Evolutionary conservation across 2,888 invertebrate species (phyloP).

Genomic region (Pollenia amentaria): DNA sequence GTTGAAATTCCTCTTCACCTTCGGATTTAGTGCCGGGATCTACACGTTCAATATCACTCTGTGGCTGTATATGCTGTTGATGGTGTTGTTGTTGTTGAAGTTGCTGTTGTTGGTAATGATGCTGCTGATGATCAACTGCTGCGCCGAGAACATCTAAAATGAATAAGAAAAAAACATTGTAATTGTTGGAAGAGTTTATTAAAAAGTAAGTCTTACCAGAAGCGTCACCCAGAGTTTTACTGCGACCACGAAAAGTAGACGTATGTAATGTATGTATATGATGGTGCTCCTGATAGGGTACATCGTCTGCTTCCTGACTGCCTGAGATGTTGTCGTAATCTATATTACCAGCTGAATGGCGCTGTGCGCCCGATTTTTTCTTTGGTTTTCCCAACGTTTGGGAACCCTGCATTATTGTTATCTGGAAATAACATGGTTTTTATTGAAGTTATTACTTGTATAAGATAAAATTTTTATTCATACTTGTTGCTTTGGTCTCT

Average conservation of each 20-base stretch:
- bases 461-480: conserved; percentile 22
- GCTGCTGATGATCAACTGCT: conserved; percentile 72
- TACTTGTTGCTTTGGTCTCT: conserved; percentile 88
- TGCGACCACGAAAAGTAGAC: conserved; percentile 90
- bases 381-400: conserved; percentile 94
- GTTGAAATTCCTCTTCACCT: conserved; percentile 91
- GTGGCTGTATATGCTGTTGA: conserved; percentile 83
- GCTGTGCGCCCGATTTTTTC: conserved; percentile 90
- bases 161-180: not conserved
- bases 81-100: conserved; percentile 77
- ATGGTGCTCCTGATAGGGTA: conserved; percentile 83
- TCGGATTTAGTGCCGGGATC: conserved; percentile 93
- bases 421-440: conserved; percentile 81
- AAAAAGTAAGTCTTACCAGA: conserved; percentile 86
- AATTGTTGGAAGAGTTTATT: not conserved
- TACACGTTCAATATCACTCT: conserved; percentile 86
- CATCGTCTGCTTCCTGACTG: conserved; percentile 90
- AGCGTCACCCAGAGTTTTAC: conserved; percentile 95
- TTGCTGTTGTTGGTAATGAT: conserved; percentile 78
- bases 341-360: conserved; percentile 93
- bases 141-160: conserved; percentile 68
- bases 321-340: conserved; percentile 92
- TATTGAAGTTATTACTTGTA: conserved; percentile 17
- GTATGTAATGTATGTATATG: conserved; percentile 80
- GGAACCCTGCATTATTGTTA: conserved; percentile 90